These are phyloP conservation scores for Alethe castanea DNA, from an alignment of 2,113 vertebrate species.

Conservation along the genomic window DNA sequence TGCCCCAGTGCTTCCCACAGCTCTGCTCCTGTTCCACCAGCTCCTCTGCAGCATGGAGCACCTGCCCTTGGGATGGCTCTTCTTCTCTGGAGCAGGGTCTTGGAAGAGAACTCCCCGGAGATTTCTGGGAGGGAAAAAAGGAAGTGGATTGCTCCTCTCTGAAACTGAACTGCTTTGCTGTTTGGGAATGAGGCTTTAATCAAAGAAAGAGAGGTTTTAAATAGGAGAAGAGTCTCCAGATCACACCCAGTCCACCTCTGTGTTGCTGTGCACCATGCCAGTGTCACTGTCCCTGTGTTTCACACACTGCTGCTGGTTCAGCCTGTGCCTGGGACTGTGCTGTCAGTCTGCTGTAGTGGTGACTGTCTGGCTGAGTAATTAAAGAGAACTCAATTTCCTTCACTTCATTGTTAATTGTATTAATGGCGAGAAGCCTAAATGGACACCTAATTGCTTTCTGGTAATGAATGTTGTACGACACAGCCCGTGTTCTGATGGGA, in stretches of 20 bases:
- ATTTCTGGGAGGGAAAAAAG: neutral
- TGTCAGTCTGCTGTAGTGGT: neutral
- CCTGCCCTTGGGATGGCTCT: neutral
- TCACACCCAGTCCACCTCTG: neutral
- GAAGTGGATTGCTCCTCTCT: neutral
- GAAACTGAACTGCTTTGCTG: neutral
- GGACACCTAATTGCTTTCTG: neutral
- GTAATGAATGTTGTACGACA: rapidly evolving
- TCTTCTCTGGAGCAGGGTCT: neutral
- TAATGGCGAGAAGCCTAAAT: neutral
- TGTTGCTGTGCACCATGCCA: neutral
- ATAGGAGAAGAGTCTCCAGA: neutral
- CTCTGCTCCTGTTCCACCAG: neutral
- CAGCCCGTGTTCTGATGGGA: neutral
- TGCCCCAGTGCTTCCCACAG: neutral
- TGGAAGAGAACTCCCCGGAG: neutral
- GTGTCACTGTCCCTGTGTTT: neutral
- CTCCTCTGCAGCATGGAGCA: neutral
- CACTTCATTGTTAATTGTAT: neutral
- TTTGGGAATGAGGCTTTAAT: neutral
- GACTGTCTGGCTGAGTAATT: neutral
- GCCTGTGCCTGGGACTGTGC: neutral
- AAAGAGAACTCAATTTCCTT: neutral
- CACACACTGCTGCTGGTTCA: neutral
- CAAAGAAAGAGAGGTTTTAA: neutral